Base-by-base conservation (phyloP, 2,888 invertebrate species). In the Chamaedrilus cognettii region DNA sequence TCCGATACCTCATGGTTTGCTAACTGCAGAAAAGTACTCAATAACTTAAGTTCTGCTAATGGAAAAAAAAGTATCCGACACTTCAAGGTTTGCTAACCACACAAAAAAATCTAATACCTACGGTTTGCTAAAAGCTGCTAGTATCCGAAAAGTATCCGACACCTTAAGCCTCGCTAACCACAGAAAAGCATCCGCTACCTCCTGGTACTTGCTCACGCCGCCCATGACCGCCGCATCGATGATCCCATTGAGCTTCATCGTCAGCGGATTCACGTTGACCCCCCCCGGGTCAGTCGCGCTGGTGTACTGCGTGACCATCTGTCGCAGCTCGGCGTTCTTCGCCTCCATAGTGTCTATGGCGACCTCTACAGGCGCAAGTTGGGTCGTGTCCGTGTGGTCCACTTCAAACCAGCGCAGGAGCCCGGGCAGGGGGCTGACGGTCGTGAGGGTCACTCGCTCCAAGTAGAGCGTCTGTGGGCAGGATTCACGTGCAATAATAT, bases 271-370 rank as follows among this genome's bases (percentile, higher is more conserved):
- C 57, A 80, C 71, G 66, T 75, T 77, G 28, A 74, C 68, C 11
- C 15, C 26, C 7, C 15, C 26, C 5, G 19, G 23, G 1, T 89
- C 88, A 0, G 90, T 5, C 1, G 89, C 88, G 0, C 90, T 30
- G 19, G 60, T 32, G 83, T 93, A 94, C 70, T 91, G 89, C 0
- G 89, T 87, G 61, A 94, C 90, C 0, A 96, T 86, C 76, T 90
- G 90, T 69, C 91, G 88, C 30, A 82, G 71, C 57, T 78, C 77
- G 4, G 52, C 65, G 71, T 77, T 82, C 69, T 76, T 78, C 42
- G 71, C 70, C 61, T 72, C 68, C 63, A 82, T 72, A 2, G 72
- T 69, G 32, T 80, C 79, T 23, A 78, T 79, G 60, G 82, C 82
- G 1, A 77, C 74, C 66, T 77, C 74, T 23, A 82, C 76, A 0